Evolutionary conservation across 2,888 invertebrate species (phyloP).

Genomic region (Lissonota sp.): DNA sequence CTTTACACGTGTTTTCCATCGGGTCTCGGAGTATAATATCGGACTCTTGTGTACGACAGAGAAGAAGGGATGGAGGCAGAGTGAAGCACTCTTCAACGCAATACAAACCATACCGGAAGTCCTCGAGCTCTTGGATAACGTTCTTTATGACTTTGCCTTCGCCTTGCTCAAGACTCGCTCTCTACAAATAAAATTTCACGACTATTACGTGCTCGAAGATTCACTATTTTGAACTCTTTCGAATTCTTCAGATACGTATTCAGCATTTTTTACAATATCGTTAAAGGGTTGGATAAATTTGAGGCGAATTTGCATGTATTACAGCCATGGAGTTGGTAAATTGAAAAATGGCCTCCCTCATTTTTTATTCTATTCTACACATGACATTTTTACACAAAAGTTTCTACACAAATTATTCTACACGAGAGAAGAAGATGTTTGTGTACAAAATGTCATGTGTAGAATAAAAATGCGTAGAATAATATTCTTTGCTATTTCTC

Average conservation of each 20-base stretch:
- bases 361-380: too few species aligned
- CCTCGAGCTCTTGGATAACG: constrained; percentile 42
- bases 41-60: constrained; percentile 21
- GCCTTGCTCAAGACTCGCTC: constrained; percentile 31
- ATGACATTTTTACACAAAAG: too few species aligned
- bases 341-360: too few species aligned
- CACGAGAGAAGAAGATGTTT: too few species aligned
- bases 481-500: too few species aligned
- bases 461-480: too few species aligned
- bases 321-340: too few species aligned
- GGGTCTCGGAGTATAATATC: constrained; percentile 43
- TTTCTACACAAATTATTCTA: too few species aligned
- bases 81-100: constrained; percentile 30
- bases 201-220: not conserved
- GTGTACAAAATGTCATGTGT: too few species aligned
- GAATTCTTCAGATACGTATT: too few species aligned
- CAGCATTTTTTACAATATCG: not conserved
- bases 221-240: not conserved
- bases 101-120: constrained; percentile 54
- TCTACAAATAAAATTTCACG: constrained; percentile 16
- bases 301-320: too few species aligned
- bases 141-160: constrained; percentile 20
- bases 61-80: constrained; percentile 14
- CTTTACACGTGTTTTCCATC: constrained; percentile 69
- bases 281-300: not conserved